Base-by-base conservation (phyloP, 1,140 invertebrate genomes). In the Bombus cullumanus region DNA sequence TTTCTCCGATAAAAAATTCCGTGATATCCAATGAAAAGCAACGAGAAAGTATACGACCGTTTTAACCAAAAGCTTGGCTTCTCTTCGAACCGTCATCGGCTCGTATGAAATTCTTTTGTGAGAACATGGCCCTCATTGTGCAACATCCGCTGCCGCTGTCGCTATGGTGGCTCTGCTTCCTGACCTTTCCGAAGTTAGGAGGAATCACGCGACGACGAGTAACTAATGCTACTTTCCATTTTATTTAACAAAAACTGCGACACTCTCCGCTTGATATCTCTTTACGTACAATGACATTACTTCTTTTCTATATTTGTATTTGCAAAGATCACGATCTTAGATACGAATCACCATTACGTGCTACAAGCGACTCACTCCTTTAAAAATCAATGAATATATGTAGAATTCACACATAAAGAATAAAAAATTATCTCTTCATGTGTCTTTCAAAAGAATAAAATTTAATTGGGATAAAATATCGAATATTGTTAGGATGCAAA, bases 41-140 rank as follows among this genome's bases (percentile, higher is more conserved):
- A 10, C 10, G 28, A 34, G 28, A 34, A 8, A 13, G 13, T 15
- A 31, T n/a, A 18, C 43, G n/a, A 66, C 86, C 22, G 59, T 22
- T 53, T 41, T 74, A 78, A 37, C 15, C n/a, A 15, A 85, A 66
- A 41, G 64, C 37, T 41, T 34, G 53, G 47, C 18, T 1, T 12
- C 3, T 25, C 4, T 79, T 74, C 34, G 43, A 72, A 34, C 25
- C 8, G 4, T 77, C 41, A 83, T 76, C 62, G 31, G 47, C 22
- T 76, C 43, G 53, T 43, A 75, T 59, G 68, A 68, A 88, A 86
- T 66, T 78, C 81, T 62, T 62, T 57, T 47, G 74, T 68, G 85
- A 79, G 88, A 85, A 37, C 64, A 39, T 69, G n/a, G 37, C 66
- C 85, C 74, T 71, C 83, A 82, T 90, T 90, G 85, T 90, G 78